Conservation (phyloP, 2,888 invertebrate species). For the Choristoneura rosaceana region DNA sequence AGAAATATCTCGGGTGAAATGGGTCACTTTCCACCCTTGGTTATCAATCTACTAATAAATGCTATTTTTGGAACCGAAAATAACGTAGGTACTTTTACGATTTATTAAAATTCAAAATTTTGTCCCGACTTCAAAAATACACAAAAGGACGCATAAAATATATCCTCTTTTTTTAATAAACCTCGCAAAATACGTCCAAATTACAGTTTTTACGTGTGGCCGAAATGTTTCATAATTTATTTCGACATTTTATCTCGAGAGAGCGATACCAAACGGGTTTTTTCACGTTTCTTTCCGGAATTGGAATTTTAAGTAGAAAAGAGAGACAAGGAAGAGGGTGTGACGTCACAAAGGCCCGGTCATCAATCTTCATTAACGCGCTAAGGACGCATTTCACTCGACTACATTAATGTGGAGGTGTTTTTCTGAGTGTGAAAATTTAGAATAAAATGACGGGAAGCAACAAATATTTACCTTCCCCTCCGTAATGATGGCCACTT, state of each 20-base stretch:
- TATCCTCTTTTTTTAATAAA: not conserved
- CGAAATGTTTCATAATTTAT: conserved; percentile 35
- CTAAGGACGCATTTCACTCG: conserved; percentile 52
- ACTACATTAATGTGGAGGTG: conserved; percentile 47
- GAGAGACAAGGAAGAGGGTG: conserved; percentile 52
- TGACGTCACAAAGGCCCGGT: conserved; percentile 50
- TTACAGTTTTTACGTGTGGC: conserved; percentile 1
- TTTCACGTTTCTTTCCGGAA: conserved; percentile 48
- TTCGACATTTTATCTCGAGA: conserved; percentile 37
- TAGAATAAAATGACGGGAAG: conserved; percentile 33
- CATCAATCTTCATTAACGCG: conserved; percentile 65
- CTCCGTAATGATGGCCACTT: conserved; percentile 30
- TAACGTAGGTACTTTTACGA: not conserved
- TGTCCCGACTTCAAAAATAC: not conserved
- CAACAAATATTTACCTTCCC: conserved; percentile 37
- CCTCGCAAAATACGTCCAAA: not conserved
- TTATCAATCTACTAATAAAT: too few relatives aligned
- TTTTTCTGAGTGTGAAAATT: conserved; percentile 39
- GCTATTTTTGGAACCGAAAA: not conserved
- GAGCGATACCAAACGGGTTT: conserved; percentile 42
- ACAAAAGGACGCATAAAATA: not conserved
- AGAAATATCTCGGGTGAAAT: too few relatives aligned
- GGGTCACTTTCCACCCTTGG: too few relatives aligned
- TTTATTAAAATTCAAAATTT: not conserved
- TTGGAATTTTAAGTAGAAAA: conserved; percentile 54